Evolutionary conservation across 2,888 invertebrate species (phyloP), one percentile per base, ranked within the genome.

Genomic region (Euplagia quadripunctaria): DNA sequence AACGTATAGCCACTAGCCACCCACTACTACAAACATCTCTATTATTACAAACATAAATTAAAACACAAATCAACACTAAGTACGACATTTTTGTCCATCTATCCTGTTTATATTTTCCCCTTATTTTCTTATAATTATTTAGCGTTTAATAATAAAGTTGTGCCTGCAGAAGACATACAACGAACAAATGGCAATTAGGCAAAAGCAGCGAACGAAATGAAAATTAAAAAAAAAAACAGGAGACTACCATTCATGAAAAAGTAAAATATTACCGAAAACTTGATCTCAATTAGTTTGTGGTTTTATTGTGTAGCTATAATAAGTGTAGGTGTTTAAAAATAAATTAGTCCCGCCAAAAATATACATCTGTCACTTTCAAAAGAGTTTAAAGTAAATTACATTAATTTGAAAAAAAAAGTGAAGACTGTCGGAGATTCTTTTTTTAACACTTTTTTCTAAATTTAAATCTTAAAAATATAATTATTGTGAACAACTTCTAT

Each of bases 111-210:
- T 31, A 49, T 70, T 76, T 74, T 73, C 55, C 76, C 71, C 31
- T 31, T 20, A 41, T 52, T 42, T 65, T 74, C 61, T 66, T 61
- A 64, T 70, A 77, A 80, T 84, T 82, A 84, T 80, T 82, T 79
- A 79, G 76, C 80, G 68, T 84, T 83, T 82, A 80, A 79, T 82
- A 73, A 84, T 77, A 78, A 82, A 82, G 64, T 84, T 65, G 52
- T 70, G 85, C 72, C 79, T 83, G 83, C 43, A 42, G 85, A 79
- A 82, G 83, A 84, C 83, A 77, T 82, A 83, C 79, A 77, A 77
- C 77, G 76, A 73, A 70, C 70, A 58, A 64, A 65, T 58, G 49
- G 80, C 79, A 83, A 84, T 84, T 84, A 82, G 68, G 63, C 42
- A 17, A 20, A 17, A 64, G 42, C 69, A 64, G 58, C 61, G 61